Evolutionary conservation across 2,888 invertebrate genomes (phyloP), one percentile per base, ranked within the genome.

Genomic region (Pristionchus maxplancki): DNA sequence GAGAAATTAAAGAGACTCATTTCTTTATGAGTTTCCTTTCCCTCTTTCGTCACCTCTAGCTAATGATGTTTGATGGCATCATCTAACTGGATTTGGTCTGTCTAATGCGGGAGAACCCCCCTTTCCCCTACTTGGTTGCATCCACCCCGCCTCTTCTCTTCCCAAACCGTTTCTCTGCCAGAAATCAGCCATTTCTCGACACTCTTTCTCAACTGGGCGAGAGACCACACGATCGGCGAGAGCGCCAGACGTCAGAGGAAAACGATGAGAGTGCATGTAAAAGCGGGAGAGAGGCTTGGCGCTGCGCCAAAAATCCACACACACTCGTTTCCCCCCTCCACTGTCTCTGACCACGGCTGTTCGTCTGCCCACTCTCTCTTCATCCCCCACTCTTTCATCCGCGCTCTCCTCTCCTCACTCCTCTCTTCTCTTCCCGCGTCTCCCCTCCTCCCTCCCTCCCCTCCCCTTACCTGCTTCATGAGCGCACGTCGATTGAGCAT

Each of bases 141-240:
- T 40, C 81, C 81, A 50, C 81, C 81, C 50, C 81, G 40, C 78
- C 40, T 40, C 48, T 50, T 81, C 28, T n/a, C 50, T 48, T n/a
- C 44, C 48, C 20, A 44, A 40, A 9, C 50, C 11, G 15, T 31
- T 48, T 50, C 50, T 53, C 44, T 13, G 34, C 53, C 53, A 9
- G 31, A 58, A 50, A 83, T 83, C 82, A 31, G 20, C 37, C 82
- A 83, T 37, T 78, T 53, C 50, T 34, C 53, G n/a, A 78, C 40
- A n/a, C 58, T n/a, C n/a, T 58, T n/a, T 24, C 58, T 58, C 24
- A n/a, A 58, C 58, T n/a, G 53, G 31, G 31, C 31, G 53, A 83
- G 82, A 53, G 50, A 37, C 9, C 31, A 34, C 9, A 17, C 9
- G 82, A 83, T 50, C 50, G 6, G 82, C 20, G 82, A 53, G 53